Evolutionary conservation across 2,888 invertebrate genomes (phyloP), one percentile per base, ranked within the genome.

Genomic region (Drosophila nigritarsus): DNA sequence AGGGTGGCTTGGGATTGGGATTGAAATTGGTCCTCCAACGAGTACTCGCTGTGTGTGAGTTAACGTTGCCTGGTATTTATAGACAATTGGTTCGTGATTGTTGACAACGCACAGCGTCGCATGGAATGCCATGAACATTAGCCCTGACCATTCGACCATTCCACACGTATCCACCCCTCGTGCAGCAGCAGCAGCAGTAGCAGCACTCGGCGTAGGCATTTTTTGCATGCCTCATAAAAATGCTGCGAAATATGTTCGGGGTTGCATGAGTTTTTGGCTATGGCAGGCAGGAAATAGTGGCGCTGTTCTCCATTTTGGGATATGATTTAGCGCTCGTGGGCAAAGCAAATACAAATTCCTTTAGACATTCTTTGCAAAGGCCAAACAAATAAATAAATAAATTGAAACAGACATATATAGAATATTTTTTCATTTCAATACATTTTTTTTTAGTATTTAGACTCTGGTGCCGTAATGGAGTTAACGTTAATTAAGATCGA

Each of bases 41-140:
- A 51, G 61, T 48, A 45, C 66, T 68, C 65, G 65, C 58, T 75
- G 66, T 65, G 82, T 80, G 68, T 83, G 80, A 73, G 84, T 80
- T 86, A 75, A 76, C 85, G 81, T 81, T 80, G 56, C 68, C 81
- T 87, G 87, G 85, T 89, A 87, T 87, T 87, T 87, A 87, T 87
- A 87, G 89, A 87, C 89, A 89, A 87, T 87, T 87, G 89, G 87
- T 89, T 87, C 87, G 87, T 85, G 89, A 87, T 89, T 89, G 87
- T 87, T 89, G 89, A 87, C 89, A 87, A 83, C 78, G 83, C 69
- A 70, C 75, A 65, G 75, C 72, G 74, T 66, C 63, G 78, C 88
- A 68, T 74, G 67, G 80, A 85, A 89, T 81, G 78, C 78, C 70
- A 70, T 60, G 73, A 70, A 66, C 83, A 66, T 65, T 73, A 54